Conservation (phyloP, 1,140 invertebrate species). For the Ceratina calcarata region DNA sequence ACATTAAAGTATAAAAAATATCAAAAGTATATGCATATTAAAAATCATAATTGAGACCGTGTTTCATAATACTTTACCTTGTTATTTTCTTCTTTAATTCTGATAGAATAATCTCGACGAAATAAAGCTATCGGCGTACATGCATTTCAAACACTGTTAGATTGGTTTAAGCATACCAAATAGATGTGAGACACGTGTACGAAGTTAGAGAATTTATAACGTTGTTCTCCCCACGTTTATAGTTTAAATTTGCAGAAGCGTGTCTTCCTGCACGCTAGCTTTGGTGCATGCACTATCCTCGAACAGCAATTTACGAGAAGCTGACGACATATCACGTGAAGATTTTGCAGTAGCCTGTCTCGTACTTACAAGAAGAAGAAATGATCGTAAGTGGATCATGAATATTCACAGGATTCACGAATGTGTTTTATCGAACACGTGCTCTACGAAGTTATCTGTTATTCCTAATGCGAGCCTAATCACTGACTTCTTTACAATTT, state of each 20-base stretch:
- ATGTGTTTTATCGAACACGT: neutral
- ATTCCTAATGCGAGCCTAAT: neutral
- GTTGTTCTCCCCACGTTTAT: neutral
- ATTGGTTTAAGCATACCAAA: neutral
- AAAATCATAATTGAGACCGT: too few species aligned
- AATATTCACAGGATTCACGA: slow-evolving; percentile 36
- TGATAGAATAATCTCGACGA: too few species aligned
- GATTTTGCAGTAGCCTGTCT: slow-evolving; percentile 36
- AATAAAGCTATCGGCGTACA: neutral
- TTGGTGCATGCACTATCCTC: slow-evolving; percentile 10
- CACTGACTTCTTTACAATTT: slow-evolving; percentile 14
- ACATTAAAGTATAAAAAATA: too few species aligned
- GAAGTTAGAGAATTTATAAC: neutral
- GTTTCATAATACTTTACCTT: too few species aligned
- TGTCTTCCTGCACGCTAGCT: slow-evolving; percentile 49
- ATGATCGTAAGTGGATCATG: slow-evolving; percentile 37
- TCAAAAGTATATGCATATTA: too few species aligned
- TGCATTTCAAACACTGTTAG: neutral
- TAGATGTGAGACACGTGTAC: neutral
- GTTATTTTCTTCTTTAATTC: too few species aligned
- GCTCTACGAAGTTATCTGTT: neutral
- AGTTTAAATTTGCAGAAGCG: neutral
- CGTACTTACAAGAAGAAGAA: slow-evolving; percentile 18
- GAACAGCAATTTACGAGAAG: neutral
- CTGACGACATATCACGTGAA: slow-evolving; percentile 47